phyloP scores from a whole-genome alignment of 2,888 invertebrate species.

The Troglohyphantes excavatus region DNA sequence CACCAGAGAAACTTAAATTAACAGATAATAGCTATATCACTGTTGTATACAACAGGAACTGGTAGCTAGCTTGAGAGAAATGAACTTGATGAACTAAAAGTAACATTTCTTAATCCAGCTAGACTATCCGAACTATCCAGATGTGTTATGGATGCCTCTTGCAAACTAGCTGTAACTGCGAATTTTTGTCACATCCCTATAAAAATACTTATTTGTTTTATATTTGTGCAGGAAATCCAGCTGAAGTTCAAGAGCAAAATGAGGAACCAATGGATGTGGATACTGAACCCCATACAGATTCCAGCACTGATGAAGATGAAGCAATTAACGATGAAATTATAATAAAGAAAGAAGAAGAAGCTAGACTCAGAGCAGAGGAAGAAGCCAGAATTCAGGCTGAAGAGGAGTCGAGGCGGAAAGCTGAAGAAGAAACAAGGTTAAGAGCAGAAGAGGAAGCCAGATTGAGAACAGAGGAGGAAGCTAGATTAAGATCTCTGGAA shows the following conservation, averaged over 20 bases:
- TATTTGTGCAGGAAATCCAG: not conserved
- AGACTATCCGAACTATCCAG: too few relatives aligned
- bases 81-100: too few relatives aligned
- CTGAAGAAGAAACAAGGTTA: constrained; percentile 11
- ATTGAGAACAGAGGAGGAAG: constrained; percentile 6
- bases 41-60: too few relatives aligned
- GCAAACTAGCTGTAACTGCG: too few relatives aligned
- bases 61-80: too few relatives aligned
- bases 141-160: too few relatives aligned
- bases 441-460: constrained; percentile 27
- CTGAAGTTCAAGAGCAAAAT: not conserved
- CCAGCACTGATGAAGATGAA: not conserved
- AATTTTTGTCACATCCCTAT: too few relatives aligned
- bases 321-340: not conserved
- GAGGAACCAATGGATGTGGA: constrained; percentile 52
- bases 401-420: not conserved
- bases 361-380: constrained; percentile 3
- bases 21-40: too few relatives aligned
- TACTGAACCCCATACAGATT: not conserved
- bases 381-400: not conserved
- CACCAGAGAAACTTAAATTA: too few relatives aligned
- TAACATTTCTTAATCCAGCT: too few relatives aligned
- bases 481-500: not conserved
- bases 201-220: too few relatives aligned
- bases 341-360: constrained; percentile 22